Conservation (phyloP, 1,140 invertebrate genomes). For the Euura saliciscinereae region DNA sequence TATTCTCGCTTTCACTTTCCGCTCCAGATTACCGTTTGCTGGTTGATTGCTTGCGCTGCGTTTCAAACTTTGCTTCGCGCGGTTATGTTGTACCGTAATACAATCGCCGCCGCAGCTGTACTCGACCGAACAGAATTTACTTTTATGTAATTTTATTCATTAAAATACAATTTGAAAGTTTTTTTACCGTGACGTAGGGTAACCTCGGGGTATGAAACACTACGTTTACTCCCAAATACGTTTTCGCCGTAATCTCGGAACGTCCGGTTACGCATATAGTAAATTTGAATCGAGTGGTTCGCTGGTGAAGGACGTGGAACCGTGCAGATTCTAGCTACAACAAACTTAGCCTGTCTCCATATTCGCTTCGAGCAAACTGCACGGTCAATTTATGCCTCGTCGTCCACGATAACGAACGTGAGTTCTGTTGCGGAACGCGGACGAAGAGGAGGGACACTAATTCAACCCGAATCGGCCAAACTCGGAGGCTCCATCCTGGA, state of each 20-base stretch:
- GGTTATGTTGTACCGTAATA: not conserved
- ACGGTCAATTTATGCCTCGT: conserved; percentile 12
- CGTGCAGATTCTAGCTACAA: not conserved
- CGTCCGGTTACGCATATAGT: not conserved
- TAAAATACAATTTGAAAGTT: no score
- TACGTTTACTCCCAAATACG: no score
- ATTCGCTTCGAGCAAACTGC: conserved; percentile 4
- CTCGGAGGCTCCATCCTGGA: not conserved
- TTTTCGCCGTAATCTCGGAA: no score
- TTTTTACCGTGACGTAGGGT: no score
- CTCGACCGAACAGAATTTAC: no score
- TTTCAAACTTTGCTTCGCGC: not conserved
- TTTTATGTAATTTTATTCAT: no score
- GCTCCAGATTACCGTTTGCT: not conserved
- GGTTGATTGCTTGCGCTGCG: not conserved
- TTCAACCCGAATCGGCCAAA: conserved; percentile 11
- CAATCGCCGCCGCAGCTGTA: no score
- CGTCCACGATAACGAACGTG: conserved; percentile 6
- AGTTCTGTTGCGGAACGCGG: conserved; percentile 8
- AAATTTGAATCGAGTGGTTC: not conserved
- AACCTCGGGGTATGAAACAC: no score
- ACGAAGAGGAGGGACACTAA: conserved; percentile 1
- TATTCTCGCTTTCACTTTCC: not conserved
- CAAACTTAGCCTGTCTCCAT: conserved; percentile 2
- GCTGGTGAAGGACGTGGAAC: not conserved